Percentiles rank a stretch among this genome's conserved stretches.
These are phyloP conservation scores for Stercorarius parasiticus DNA, from an alignment of 2,113 vertebrate genomes.

Conservation along the genomic window DNA sequence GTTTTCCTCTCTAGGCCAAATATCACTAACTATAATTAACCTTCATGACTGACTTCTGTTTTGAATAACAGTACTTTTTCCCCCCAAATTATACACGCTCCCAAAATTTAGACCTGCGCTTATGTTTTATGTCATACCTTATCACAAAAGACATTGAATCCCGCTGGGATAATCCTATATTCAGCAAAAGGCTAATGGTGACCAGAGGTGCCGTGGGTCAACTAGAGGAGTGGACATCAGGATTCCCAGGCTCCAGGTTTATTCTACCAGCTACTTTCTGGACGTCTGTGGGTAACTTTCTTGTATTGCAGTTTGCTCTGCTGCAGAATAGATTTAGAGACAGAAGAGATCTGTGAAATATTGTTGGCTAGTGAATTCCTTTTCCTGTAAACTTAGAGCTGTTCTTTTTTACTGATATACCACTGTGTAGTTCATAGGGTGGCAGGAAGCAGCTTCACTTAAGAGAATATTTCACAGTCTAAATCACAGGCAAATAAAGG, in stretches of 20 bases:
- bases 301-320: neutral
- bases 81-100: neutral
- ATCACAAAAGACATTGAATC: neutral
- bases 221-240: neutral
- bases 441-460: neutral
- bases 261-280: neutral
- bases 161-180: neutral
- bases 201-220: neutral
- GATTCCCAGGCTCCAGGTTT: neutral
- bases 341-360: neutral
- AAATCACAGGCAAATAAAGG: neutral
- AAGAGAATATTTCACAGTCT: neutral
- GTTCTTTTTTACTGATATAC: neutral
- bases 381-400: neutral
- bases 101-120: neutral
- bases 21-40: neutral
- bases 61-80: neutral
- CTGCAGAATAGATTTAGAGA: slow-evolving; percentile 28
- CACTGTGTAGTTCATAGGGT: neutral
- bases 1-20: neutral
- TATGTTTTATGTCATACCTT: neutral
- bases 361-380: neutral
- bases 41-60: neutral
- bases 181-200: neutral
- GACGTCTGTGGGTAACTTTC: neutral